phyloP scores from a whole-genome alignment of 1,140 invertebrate species.

The Eumaeus atala region DNA sequence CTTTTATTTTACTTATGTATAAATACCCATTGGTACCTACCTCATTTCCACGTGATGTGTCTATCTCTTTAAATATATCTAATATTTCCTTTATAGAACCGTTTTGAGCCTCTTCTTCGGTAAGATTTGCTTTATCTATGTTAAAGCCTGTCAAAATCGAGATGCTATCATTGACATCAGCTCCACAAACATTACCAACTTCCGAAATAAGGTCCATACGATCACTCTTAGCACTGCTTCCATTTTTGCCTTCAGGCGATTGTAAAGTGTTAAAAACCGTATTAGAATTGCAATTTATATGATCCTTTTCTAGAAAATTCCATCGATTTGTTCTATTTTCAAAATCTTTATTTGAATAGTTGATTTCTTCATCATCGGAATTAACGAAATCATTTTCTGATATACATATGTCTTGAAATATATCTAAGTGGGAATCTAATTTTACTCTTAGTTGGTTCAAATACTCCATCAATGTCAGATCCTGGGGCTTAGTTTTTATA shows the following conservation, averaged over 20 bases:
- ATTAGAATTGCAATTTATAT: constrained; percentile 4
- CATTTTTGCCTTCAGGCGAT: constrained; percentile 15
- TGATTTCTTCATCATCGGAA: constrained; percentile 13
- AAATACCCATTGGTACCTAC: background rate
- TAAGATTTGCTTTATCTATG: background rate
- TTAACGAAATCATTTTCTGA: constrained; percentile 41
- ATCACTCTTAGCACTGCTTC: background rate
- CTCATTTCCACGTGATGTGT: background rate
- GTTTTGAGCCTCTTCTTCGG: background rate
- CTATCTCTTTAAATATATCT: background rate
- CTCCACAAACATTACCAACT: background rate
- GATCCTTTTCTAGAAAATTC: constrained; percentile 7
- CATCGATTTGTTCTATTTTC: constrained; percentile 25
- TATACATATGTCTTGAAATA: constrained; percentile 24
- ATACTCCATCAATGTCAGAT: constrained; percentile 29
- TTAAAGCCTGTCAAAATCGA: background rate
- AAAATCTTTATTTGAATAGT: constrained; percentile 23
- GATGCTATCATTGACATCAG: background rate
- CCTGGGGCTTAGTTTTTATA: constrained; percentile 35
- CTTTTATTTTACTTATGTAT: background rate
- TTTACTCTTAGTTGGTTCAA: constrained; percentile 35
- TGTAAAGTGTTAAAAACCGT: constrained; percentile 15
- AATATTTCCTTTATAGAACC: background rate
- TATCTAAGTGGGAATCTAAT: constrained; percentile 15
- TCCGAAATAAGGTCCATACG: background rate